phyloP scores from a whole-genome alignment of 1,140 invertebrate species.

The Scylla paramamosain region DNA sequence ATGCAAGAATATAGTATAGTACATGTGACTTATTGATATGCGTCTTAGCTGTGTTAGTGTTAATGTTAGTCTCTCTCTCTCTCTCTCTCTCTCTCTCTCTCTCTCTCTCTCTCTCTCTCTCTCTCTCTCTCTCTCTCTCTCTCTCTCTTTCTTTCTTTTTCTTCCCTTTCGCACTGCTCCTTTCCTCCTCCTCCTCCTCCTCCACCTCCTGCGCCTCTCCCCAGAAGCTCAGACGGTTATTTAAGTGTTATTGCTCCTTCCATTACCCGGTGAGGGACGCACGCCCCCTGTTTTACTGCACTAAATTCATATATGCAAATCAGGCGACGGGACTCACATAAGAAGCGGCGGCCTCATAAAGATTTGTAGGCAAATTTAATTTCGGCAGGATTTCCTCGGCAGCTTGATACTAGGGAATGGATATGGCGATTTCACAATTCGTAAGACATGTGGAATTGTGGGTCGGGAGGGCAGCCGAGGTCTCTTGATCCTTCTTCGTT shows the following conservation, averaged over 20 bases:
- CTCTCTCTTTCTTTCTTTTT: not conserved
- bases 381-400: conserved; percentile 67
- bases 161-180: not conserved
- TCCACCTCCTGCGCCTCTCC: not conserved
- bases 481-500: conserved; percentile 5
- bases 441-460: conserved; percentile 71
- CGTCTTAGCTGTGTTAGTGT: too few relatives aligned
- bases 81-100: not conserved
- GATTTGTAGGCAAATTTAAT: conserved; percentile 74
- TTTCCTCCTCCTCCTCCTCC: not conserved
- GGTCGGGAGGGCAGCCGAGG: conserved; percentile 18
- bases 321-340: conserved; percentile 51
- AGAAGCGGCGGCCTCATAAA: conserved; percentile 62
- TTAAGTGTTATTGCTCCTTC: not conserved
- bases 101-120: not conserved
- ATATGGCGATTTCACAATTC: conserved; percentile 73
- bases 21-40: too few relatives aligned
- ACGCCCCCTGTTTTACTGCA: conserved; percentile 40
- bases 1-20: not conserved
- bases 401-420: conserved; percentile 67
- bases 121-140: not conserved
- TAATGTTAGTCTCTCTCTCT: too few relatives aligned
- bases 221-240: not conserved
- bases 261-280: conserved; percentile 17
- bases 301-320: conserved; percentile 71